Base-by-base conservation (phyloP, 2,888 invertebrate genomes). In the Plagodis dolabraria region DNA sequence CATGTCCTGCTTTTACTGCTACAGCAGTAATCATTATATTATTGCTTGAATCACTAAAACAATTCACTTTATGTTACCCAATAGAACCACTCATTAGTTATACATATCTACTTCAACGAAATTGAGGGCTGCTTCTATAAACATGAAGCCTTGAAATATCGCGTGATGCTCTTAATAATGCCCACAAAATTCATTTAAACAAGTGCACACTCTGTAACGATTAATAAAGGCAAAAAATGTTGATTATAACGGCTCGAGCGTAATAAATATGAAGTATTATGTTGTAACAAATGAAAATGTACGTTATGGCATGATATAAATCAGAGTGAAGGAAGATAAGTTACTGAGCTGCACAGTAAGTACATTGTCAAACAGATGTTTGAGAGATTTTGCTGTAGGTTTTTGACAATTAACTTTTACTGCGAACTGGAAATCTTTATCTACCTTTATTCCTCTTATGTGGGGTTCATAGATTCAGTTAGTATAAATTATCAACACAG, bases 181-280 rank as follows among this genome's bases (percentile, higher is more conserved):
- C 45, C 35, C 35, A 35, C 53, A 22, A 34, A 53, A 58, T 53
- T 44, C 45, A 48, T 53, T 48, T 33, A 53, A 48, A 45, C 43
- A 58, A 46, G 38, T 53, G 34, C 45, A 48, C 22, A 46, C 35
- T 48, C 36, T 45, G 45, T 40, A 45, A 44, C 48, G 33, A 53
- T 59, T 59, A 53, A 53, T 43, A 59, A 42, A 33, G 44, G 35
- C 45, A 46, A 53, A 50, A 53, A 50, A 50, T 59, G 49, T 59
- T 59, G 49, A 59, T 59, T 47, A 47, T 45, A 35, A 59, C 36
- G 45, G 49, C 46, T 34, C 35, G 33, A 35, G n/a, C 33, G 59
- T 59, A 49, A 59, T 53, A 59, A 59, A 59, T 59, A 53, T 59
- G 49, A 59, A 53, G 59, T 53, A 58, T 58, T 58, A 59, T 54